Base-by-base conservation (phyloP, 2,797 vertebrate genomes). In the Lagocephalus sceleratus region DNA sequence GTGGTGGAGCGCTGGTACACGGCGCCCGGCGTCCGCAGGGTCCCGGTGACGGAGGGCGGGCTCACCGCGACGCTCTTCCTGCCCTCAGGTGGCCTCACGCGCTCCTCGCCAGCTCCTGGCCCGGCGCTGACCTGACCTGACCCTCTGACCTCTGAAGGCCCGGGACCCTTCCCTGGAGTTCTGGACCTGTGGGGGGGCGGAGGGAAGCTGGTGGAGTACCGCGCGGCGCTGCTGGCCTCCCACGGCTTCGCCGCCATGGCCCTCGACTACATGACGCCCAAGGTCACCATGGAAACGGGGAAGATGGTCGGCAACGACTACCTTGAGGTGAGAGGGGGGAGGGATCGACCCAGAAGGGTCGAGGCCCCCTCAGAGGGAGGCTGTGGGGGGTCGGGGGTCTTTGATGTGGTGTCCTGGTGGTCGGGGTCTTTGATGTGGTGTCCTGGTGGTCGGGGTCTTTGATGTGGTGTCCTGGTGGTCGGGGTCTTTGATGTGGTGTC, bases 111-210 rank as follows among this genome's bases (percentile, higher is more conserved):
- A n/a, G n/a, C n/a, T n/a, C n/a, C n/a, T n/a, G n/a, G n/a, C n/a
- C n/a, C n/a, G n/a, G n/a, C n/a, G n/a, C n/a, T n/a, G n/a, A n/a
- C n/a, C n/a, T n/a, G n/a, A n/a, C n/a, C n/a, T n/a, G n/a, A n/a
- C n/a, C n/a, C n/a, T n/a, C n/a, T n/a, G n/a, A n/a, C n/a, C n/a
- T 45, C 16, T 68, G 12, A 51, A 92, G 91, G 91, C 47, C 71
- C 84, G 1, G 91, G 91, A 17, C 91, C 86, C 8, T 92, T 91
- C 64, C 90, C 91, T 6, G 91, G 68, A 3, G 20, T 92, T 29
- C 32, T 92, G 56, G 91, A 92, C 62, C 61, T 92, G 45, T 90
- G 87, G 88, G 91, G 91, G 21, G 88, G 80, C 0, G 86, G 73
- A 35, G 87, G 89, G 2, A 75, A 84, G 16, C 32, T 90, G 46